phyloP scores from a whole-genome alignment of 1,140 invertebrate species.

The Hypsibius dujardini region DNA sequence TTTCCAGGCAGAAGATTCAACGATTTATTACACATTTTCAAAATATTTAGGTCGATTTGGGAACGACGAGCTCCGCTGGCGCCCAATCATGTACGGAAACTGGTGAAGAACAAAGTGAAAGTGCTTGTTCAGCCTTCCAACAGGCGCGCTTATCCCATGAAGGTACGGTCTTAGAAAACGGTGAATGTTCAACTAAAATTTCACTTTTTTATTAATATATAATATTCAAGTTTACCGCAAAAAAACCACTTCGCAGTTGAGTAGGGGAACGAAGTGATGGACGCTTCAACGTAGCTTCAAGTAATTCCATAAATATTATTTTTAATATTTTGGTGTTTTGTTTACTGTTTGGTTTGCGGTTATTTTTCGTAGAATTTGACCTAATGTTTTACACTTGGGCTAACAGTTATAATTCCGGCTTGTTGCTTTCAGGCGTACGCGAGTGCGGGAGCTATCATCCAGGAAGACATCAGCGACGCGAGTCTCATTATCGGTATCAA shows the following conservation, averaged over 20 bases:
- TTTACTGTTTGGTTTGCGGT: no score
- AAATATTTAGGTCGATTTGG: slow-evolving; percentile 43
- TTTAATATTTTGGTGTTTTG: no score
- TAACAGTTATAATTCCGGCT: no score
- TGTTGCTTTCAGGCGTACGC: slow-evolving; percentile 50
- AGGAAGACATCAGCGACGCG: slow-evolving; percentile 90
- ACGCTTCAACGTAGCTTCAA: no score
- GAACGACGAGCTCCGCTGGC: slow-evolving; percentile 84
- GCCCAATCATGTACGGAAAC: slow-evolving; percentile 67
- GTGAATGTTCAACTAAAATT: no score
- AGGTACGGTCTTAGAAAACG: slow-evolving; percentile 37
- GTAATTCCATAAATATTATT: no score
- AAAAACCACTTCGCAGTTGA: no score
- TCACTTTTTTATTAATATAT: no score
- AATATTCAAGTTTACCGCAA: no score
- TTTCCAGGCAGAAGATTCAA: background rate
- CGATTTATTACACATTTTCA: background rate
- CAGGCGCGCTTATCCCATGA: slow-evolving; percentile 84
- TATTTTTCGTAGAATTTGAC: no score
- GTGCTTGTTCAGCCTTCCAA: slow-evolving; percentile 97
- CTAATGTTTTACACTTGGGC: no score
- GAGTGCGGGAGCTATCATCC: slow-evolving; percentile 67
- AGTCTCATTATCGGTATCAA: slow-evolving; percentile 93
- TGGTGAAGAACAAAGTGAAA: slow-evolving; percentile 68
- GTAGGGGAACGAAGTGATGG: no score